phyloP scores from a whole-genome alignment of 2,888 invertebrate genomes.

The Oithona nana region DNA sequence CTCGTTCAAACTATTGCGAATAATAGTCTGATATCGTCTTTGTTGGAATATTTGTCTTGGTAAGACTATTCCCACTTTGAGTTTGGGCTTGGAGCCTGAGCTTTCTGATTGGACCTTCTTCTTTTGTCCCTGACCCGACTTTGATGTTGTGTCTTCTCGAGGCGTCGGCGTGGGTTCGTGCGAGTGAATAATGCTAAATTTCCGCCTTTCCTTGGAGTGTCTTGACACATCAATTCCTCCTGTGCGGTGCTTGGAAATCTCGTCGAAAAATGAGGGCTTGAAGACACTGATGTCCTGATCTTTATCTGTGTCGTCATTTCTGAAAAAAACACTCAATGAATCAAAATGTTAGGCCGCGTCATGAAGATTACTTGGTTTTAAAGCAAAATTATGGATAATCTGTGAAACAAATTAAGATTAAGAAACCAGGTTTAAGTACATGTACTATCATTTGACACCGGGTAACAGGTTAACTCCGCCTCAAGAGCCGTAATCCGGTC shows the following conservation, averaged over 20 bases:
- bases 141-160: neutral
- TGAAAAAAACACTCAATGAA: neutral
- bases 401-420: too few relatives aligned
- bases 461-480: too few relatives aligned
- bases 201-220: neutral
- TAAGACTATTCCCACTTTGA: slow-evolving; percentile 48
- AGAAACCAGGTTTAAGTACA: too few relatives aligned
- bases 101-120: neutral
- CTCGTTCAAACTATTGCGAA: slow-evolving; percentile 26
- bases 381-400: neutral
- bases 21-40: slow-evolving; percentile 44
- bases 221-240: slow-evolving; percentile 1
- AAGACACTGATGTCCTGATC: neutral
- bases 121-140: neutral
- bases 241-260: neutral
- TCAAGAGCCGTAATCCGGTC: too few relatives aligned
- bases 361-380: neutral
- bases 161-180: neutral
- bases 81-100: slow-evolving; percentile 18
- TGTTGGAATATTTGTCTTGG: slow-evolving; percentile 55
- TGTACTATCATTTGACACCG: too few relatives aligned
- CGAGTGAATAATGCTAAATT: neutral
- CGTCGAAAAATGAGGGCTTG: neutral
- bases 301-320: neutral
- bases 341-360: neutral